Evolutionary conservation across 2,797 vertebrate genomes (phyloP), one percentile per base, ranked within the genome.

Genomic region (Cryptoblepharus egeriae): DNA sequence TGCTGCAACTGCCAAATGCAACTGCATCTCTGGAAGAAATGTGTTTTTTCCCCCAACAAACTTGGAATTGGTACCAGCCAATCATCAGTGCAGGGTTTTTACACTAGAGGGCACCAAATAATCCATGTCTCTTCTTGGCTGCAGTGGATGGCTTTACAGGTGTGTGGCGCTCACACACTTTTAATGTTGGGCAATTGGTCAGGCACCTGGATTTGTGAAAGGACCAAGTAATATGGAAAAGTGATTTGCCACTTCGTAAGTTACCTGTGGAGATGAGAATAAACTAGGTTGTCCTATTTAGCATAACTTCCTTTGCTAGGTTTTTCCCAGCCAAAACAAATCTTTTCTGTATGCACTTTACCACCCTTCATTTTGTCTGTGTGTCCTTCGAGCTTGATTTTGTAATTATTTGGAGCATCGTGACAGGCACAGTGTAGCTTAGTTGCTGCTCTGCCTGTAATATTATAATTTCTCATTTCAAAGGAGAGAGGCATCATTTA

Each of bases 101-200:
- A 22, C 81, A 52, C 81, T 37, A 82, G 81, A 39, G 81, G 81
- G 81, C 81, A 71, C 74, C 58, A 52, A 24, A 49, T 42, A 52
- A 42, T n/a, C 4, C 8, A 11, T 18, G 4, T 22, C 4, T 32
- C 30, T 24, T 28, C 4, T 28, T 35, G 2, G 75, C n/a, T 5
- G 1, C 61, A 13, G 1, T 2, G n/a, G 32, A 68, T 24, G 65
- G 35, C 49, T 52, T 52, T 52, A 15, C 49, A 15, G 13, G 22
- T 24, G 65, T 35, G 16, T 35, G 64, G 63, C 18, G 30, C 32
- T 64, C 63, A 1, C 26, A 26, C 37, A 49, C 22, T 20, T 65
- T 35, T 9, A 64, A 26, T 30, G 10, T 65, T 32, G 18, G 61
- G 37, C 32, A 24, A 67, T 67, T 3, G 32, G 10, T 10, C 10